Evolutionary conservation across 2,797 vertebrate genomes (phyloP), one percentile per base, ranked within the genome.

Genomic region (Poeciliopsis infans): DNA sequence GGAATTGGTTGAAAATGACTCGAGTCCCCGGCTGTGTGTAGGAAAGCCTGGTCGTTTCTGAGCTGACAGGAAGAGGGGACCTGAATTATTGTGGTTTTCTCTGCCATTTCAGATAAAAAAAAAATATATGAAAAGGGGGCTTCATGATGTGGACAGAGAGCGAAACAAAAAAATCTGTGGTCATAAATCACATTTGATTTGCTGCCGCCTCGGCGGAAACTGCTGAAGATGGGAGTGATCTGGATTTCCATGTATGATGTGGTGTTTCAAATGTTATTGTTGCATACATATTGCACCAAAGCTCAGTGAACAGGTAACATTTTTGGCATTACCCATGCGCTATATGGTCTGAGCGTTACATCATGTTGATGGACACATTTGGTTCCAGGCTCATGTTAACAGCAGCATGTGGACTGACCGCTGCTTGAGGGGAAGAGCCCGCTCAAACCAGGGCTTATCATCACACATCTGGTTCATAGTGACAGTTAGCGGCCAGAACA

Each of bases 21-120:
- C 0, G 23, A 57, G 57, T 47, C 2, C 18, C 76, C 73, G 80
- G 79, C 75, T 18, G 31, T 36, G 41, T 47, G 41, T 57, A 18
- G 45, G 75, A 69, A 74, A 68, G 55, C 23, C 23, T 53, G 18
- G 53, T 49, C 59, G 20, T 75, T 28, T 43, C 18, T 45, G 57
- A 78, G 41, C 68, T 45, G 43, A 49, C 79, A 82, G 73, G 77
- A 76, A 77, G 87, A 89, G 88, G 91, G 94, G 91, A 86, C 69
- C 57, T 76, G 84, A 84, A 43, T 91, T 88, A 76, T 59, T 86
- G 91, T 82, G 90, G 90, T 91, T 92, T 53, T 94, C 84, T 91
- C 93, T 92, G 90, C 15, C 79, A 83, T 49, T 75, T 80, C 57
- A 88, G 92, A 95, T 94, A 8, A 41, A 94, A 94, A 36, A 25